Base-by-base conservation (phyloP, 2,797 vertebrate genomes). In the Arctocebus calabarensis region DNA sequence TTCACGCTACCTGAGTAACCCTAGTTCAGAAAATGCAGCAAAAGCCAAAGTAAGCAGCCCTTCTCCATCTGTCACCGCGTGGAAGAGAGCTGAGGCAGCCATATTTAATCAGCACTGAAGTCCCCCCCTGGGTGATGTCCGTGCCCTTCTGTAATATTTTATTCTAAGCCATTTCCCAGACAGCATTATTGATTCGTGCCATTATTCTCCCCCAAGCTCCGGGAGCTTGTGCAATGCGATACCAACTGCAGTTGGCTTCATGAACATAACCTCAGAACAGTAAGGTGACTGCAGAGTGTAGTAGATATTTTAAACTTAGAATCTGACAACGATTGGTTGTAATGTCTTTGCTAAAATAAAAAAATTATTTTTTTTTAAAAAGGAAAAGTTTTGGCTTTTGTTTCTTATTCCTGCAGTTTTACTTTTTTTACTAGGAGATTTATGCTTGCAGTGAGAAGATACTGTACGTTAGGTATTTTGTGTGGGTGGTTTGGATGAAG, bases 151-250 rank as follows among this genome's bases (percentile, higher is more conserved):
- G 95, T 95, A 97, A 43, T 96, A 86, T 97, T 98, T 98, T 96
- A 97, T 98, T 97, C 95, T 94, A 95, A 98, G 96, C 88, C 96
- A 85, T 97, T 98, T 98, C 84, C 96, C 97, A 97, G 97, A 78
- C 75, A 96, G 97, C 88, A 29, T 95, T 98, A 97, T 92, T 96
- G 98, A 97, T 98, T 97, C 79, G 22, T 96, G 97, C 91, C 96
- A 61, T 97, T 95, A 68, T 97, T 96, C 91, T 93, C 93, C 91
- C 25, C 34, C 2, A 20, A 94, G 95, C 96, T 93, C 95, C 77
- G 22, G 86, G 89, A 81, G 83, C 93, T 91, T 85, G 40, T 88
- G 97, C 88, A 97, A 98, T 74, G n/a, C 0, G 74, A 97, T 96
- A 97, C 25, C n/a, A 4, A 87, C 74, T 17, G 11, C 64, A 86